Evolutionary conservation across 1,140 invertebrate genomes (phyloP), one percentile per base, ranked within the genome.

Genomic region (Pseudachorutes palmiensis): DNA sequence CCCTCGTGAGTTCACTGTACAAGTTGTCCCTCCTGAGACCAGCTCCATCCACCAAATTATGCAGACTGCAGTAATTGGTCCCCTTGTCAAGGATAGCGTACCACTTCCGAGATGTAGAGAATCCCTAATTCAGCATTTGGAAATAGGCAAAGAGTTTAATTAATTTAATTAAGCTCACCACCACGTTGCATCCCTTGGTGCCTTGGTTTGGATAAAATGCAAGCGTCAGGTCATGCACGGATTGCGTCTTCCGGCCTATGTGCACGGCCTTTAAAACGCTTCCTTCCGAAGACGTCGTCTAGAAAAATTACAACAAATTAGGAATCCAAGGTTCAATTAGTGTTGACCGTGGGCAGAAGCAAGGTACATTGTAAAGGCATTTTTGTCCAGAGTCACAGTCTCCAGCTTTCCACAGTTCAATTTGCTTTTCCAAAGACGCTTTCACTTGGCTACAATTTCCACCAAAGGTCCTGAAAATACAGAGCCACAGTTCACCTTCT

Each of bases 51-150:
- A 82, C 76, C 28, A 82, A 72, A 70, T 82, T 82, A 49, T 80
- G 76, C 12, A 82, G 71, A 70, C 81, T 82, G 65, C 81, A 82
- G 70, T 81, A 82, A 74, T 82, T 82, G n/a, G 79, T 81, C 14
- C 80, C 77, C 71, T 78, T 80, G 71, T 82, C 81, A 19, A 82
- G 73, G 9, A 81, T 66, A 36, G 80, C 80, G 73, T 79, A 82
- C 76, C 78, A 81, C 1, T 75, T 74, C 62, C 79, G 73, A 1
- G 81, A 81, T 9, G 75, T 76, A 9, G 80, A 81, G 62, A 74
- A 76, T 5, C 78, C 81, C 79, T 81, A 68, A n/a, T n/a, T n/a
- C n/a, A n/a, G n/a, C n/a, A n/a, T n/a, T n/a, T n/a, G n/a, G n/a
- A n/a, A n/a, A n/a, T n/a, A n/a, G n/a, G n/a, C n/a, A n/a, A n/a